Conservation (phyloP, 37 sponge, comb jelly and placozoan species). For the Lycopodina hypogea region DNA sequence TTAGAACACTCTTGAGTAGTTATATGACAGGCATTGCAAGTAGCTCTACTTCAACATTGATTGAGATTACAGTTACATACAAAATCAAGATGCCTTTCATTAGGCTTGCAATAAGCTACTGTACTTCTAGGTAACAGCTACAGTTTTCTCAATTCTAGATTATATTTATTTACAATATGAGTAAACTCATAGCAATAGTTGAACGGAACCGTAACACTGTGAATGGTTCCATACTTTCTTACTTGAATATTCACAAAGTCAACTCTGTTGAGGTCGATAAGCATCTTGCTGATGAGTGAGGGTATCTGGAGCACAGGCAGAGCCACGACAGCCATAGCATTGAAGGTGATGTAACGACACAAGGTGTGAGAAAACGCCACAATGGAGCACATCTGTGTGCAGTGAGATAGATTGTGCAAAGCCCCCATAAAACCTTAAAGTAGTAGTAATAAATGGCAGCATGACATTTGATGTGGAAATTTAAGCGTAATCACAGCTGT, state of each 20-base stretch:
- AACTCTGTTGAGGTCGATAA: conserved; percentile 90
- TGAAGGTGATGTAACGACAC: conserved; percentile 96
- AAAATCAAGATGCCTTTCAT: too few species aligned
- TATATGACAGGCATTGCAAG: too few species aligned
- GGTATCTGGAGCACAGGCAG: conserved; percentile 97
- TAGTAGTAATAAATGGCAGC: not conserved
- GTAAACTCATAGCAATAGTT: too few species aligned
- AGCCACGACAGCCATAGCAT: conserved; percentile 96
- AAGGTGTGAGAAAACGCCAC: conserved; percentile 96
- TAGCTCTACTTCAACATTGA: too few species aligned
- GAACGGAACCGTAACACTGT: too few species aligned
- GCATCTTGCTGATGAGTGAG: conserved; percentile 90
- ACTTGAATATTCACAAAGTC: conserved; percentile 94
- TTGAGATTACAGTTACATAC: too few species aligned
- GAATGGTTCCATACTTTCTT: too few species aligned
- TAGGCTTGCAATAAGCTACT: too few species aligned
- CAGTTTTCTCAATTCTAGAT: too few species aligned
- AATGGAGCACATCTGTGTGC: conserved; percentile 72
- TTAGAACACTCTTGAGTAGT: too few species aligned
- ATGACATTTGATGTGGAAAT: not conserved
- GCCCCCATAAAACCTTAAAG: not conserved
- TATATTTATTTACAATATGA: too few species aligned
- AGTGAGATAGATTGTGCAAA: not conserved
- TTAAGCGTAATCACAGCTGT: not conserved
- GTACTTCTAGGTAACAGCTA: too few species aligned